Conservation (phyloP, 2,797 vertebrate genomes). For the Danio tinwini region DNA sequence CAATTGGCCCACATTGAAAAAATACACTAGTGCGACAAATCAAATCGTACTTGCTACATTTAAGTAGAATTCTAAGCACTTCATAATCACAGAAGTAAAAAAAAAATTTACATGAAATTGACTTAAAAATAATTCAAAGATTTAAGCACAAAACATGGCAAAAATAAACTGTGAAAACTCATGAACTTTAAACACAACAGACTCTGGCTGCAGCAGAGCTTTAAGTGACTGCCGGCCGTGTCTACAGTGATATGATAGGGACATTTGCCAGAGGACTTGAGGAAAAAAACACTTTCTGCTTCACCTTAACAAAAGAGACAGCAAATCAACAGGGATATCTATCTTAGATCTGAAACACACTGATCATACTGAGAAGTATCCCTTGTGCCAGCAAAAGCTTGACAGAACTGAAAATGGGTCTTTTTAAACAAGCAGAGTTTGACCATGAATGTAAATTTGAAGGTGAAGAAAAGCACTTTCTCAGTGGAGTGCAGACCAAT, state of each 20-base stretch:
- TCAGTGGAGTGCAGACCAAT: background rate
- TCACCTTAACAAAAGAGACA: slow-evolving; percentile 58
- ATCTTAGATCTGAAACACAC: slow-evolving; percentile 56
- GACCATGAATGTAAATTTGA: slow-evolving; percentile 19
- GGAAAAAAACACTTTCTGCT: slow-evolving; percentile 60
- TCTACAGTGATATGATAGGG: slow-evolving; percentile 4
- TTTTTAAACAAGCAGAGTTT: slow-evolving; percentile 53
- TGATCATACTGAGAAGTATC: slow-evolving; percentile 61
- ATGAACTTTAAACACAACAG: background rate
- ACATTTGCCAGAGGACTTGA: slow-evolving; percentile 54
- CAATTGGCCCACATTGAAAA: too few species aligned
- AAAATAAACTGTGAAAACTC: background rate
- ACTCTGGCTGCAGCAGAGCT: background rate
- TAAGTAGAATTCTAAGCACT: too few species aligned
- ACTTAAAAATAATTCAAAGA: too few species aligned
- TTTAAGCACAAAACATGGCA: background rate
- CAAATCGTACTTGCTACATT: too few species aligned
- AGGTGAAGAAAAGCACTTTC: background rate
- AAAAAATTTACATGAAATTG: too few species aligned
- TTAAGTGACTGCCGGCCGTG: background rate
- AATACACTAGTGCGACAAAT: too few species aligned
- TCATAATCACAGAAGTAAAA: too few species aligned
- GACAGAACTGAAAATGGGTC: slow-evolving; percentile 59
- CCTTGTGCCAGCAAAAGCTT: slow-evolving; percentile 60
- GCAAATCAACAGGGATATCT: slow-evolving; percentile 60